Base-by-base conservation (phyloP, 2,797 vertebrate species). In the Sardinella longiceps region DNA sequence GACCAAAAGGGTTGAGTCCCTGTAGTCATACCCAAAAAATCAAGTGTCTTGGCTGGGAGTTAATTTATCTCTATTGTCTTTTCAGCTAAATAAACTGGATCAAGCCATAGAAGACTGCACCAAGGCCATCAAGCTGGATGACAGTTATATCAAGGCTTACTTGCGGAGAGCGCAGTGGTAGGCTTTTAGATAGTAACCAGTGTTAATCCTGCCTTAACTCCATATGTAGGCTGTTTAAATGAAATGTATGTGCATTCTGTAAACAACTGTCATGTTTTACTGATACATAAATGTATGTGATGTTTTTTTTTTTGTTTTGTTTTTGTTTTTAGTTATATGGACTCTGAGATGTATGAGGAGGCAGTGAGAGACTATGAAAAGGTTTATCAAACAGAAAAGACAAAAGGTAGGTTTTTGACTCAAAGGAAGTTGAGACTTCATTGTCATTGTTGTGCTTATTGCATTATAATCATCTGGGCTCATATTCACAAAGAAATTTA, bases 371-470 rank as follows among this genome's bases (percentile, higher is more conserved):
- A 99, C 92, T 99, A 99, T 85, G 98, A 99, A 88, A 99, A 98
- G 90, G 97, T 99, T 88, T 99, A 98, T 89, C 98, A 98, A 93
- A 99, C 98, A 66, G 98, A 99, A 91, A 99, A 98, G 92, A 99
- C 98, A 53, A 99, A 99, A 98, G 98, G 98, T 98, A 90, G 94
- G 87, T 85, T 18, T 66, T 23, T 25, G 11, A 33, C 63, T 70
- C 30, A 70, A n/a, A n/a, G 23, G 58, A 60, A 18, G 50, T 14
- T 53, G 50, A 53, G 50, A 53, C 50, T 53, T 12, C 50, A 53
- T 18, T 20, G 12, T 12, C 50, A 48, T 48, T 48, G 50, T 53
- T 20, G 50, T 53, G 14, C 20, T 18, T 4, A 53, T 53, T 53
- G 3, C 50, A 53, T 53, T 12, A 18, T 1, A 53, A 14, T 51